phyloP scores from a whole-genome alignment of 2,888 invertebrate species.

The Aphidius colemani region DNA sequence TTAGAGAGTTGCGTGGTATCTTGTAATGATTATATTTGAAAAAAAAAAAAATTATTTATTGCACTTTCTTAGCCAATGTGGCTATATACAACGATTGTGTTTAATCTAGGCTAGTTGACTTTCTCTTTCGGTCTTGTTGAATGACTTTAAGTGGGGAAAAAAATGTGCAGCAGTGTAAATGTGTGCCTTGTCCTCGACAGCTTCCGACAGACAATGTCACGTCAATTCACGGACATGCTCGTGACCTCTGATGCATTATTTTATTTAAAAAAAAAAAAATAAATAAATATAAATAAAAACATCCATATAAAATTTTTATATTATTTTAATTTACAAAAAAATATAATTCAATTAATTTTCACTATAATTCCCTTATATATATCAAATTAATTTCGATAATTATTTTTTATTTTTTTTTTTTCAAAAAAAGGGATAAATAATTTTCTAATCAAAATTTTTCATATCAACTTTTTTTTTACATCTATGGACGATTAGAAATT shows the following conservation, averaged over 20 bases:
- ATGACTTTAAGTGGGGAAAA: constrained; percentile 15
- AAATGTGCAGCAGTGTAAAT: constrained; percentile 17
- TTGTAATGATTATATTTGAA: background rate
- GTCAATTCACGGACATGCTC: constrained; percentile 29
- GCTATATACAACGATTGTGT: constrained; percentile 27
- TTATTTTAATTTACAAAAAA: background rate
- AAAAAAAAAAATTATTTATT: constrained; percentile 3
- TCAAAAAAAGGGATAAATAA: too few species aligned
- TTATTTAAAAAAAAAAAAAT: background rate
- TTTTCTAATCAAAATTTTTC: too few species aligned
- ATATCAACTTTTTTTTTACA: too few species aligned
- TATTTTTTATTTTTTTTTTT: background rate
- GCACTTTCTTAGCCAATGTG: constrained; percentile 7
- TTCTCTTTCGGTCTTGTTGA: constrained; percentile 47
- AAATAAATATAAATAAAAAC: too few species aligned
- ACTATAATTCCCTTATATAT: too few species aligned
- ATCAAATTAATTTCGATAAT: background rate
- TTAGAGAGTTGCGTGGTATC: too few species aligned
- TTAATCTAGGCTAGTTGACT: constrained; percentile 50
- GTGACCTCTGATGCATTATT: constrained; percentile 9
- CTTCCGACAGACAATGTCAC: constrained; percentile 40
- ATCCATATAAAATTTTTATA: background rate
- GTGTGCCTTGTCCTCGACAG: constrained; percentile 36
- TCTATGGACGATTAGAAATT: constrained; percentile 26
- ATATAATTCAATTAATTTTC: too few species aligned